phyloP scores from a whole-genome alignment of 2,113 vertebrate genomes.

The Aegithalos caudatus region DNA sequence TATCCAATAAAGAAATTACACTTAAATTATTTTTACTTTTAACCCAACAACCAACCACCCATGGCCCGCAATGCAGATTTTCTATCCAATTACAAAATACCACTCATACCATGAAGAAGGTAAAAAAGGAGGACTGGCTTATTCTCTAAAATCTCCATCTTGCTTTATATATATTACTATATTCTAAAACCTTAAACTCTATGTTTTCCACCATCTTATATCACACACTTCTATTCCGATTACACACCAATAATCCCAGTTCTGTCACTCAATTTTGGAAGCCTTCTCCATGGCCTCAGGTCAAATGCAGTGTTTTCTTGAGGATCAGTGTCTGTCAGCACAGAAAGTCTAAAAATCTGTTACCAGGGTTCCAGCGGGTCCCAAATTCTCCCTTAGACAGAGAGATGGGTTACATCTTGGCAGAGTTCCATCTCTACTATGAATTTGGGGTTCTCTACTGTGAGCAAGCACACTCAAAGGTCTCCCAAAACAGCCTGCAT shows the following conservation, averaged over 20 bases:
- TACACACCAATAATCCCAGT: not conserved
- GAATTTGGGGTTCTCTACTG: not conserved
- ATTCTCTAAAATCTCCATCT: not conserved
- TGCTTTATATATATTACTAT: not conserved
- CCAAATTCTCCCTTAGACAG: too few species aligned
- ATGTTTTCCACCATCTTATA: not conserved
- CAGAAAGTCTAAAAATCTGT: too few species aligned
- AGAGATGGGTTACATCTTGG: not conserved
- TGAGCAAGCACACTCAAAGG: not conserved
- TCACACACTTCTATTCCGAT: not conserved
- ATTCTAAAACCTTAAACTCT: not conserved
- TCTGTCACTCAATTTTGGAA: not conserved
- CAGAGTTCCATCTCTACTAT: not conserved
- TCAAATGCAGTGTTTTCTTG: not conserved
- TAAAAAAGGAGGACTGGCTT: not conserved
- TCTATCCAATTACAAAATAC: not conserved
- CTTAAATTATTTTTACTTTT: not conserved
- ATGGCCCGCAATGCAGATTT: rapidly evolving
- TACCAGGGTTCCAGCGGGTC: not conserved
- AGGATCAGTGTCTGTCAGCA: too few species aligned
- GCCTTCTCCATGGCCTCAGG: not conserved
- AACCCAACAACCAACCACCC: not conserved
- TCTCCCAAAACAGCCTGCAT: not conserved
- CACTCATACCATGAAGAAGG: not conserved
- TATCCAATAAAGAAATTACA: not conserved